These are phyloP conservation scores for Ochropleura leucogaster DNA, from an alignment of 2,888 invertebrate genomes.

Conservation along the genomic window DNA sequence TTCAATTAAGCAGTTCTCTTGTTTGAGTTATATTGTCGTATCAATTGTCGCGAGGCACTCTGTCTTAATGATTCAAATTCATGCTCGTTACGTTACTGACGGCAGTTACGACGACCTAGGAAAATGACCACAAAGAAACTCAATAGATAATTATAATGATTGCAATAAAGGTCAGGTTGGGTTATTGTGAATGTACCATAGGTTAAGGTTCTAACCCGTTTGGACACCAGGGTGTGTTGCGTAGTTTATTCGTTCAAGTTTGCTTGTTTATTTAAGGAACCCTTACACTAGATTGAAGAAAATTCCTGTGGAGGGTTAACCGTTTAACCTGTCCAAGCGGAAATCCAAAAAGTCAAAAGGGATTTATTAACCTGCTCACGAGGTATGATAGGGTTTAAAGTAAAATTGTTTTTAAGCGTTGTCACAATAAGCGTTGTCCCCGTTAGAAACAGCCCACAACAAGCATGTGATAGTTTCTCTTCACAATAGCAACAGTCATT, in stretches of 20 bases:
- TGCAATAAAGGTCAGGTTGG: conserved; percentile 58
- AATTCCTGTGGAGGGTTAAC: neutral
- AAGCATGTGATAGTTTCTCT: conserved; percentile 25
- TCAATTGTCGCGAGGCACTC: conserved; percentile 83
- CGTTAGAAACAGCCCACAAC: conserved; percentile 12
- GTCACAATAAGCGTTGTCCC: neutral
- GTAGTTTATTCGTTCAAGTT: neutral
- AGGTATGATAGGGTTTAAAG: neutral
- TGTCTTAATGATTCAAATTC: conserved; percentile 79
- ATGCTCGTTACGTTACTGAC: conserved; percentile 70
- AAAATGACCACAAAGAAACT: conserved; percentile 52
- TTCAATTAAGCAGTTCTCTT: conserved; percentile 87
- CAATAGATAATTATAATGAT: conserved; percentile 50
- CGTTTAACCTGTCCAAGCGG: neutral
- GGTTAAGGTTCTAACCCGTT: conserved; percentile 49
- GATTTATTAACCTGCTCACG: neutral
- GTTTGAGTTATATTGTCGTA: conserved; percentile 79
- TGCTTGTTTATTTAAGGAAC: neutral
- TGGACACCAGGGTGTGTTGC: conserved; percentile 16
- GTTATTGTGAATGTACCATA: conserved; percentile 54
- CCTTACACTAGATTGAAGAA: neutral
- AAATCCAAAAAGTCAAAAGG: neutral
- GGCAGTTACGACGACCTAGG: conserved; percentile 29
- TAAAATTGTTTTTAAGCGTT: neutral
- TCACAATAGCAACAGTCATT: conserved; percentile 66